Evolutionary conservation across 2,888 invertebrate species (phyloP).

Genomic region (Mesochorus sp.): DNA sequence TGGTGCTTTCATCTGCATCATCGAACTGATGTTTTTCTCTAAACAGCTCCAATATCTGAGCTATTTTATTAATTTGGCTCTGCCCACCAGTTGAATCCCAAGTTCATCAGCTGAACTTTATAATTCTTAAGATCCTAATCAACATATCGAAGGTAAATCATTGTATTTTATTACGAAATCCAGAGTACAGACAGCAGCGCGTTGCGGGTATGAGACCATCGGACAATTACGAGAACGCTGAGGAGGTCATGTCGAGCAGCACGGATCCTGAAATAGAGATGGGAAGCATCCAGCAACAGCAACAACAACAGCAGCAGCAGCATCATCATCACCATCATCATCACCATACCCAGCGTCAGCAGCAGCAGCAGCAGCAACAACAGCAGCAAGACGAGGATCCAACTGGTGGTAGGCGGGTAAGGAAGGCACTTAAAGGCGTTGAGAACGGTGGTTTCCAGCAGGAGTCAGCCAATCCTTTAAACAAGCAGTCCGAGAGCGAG

Average conservation of each 20-base stretch:
- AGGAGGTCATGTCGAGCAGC: slow-evolving; percentile 76
- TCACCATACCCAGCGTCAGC: neutral
- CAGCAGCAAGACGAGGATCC: slow-evolving; percentile 62
- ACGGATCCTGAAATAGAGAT: slow-evolving; percentile 72
- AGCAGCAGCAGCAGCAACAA: slow-evolving; percentile 16
- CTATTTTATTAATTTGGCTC: neutral
- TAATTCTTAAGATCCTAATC: too few relatives aligned
- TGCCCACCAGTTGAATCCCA: neutral
- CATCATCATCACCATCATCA: neutral
- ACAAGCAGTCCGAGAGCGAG: slow-evolving; percentile 89
- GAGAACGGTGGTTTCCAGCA: slow-evolving; percentile 91
- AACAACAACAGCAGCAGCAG: slow-evolving; percentile 40
- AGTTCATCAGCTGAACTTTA: too few relatives aligned
- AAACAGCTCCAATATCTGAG: neutral
- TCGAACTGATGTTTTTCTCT: too few relatives aligned
- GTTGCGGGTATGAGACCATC: slow-evolving; percentile 67
- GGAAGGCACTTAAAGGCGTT: slow-evolving; percentile 86
- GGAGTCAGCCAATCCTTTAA: slow-evolving; percentile 82
- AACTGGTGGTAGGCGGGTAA: slow-evolving; percentile 81
- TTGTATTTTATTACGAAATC: slow-evolving; percentile 19
- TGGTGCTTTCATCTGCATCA: too few relatives aligned
- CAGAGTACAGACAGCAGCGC: slow-evolving; percentile 58
- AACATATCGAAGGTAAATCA: neutral
- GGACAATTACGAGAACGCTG: slow-evolving; percentile 80
- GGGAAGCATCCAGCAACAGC: slow-evolving; percentile 50